These are phyloP conservation scores for Lepidocolaptes lacrymiger DNA, from an alignment of 2,797 vertebrate genomes.

Conservation along the genomic window DNA sequence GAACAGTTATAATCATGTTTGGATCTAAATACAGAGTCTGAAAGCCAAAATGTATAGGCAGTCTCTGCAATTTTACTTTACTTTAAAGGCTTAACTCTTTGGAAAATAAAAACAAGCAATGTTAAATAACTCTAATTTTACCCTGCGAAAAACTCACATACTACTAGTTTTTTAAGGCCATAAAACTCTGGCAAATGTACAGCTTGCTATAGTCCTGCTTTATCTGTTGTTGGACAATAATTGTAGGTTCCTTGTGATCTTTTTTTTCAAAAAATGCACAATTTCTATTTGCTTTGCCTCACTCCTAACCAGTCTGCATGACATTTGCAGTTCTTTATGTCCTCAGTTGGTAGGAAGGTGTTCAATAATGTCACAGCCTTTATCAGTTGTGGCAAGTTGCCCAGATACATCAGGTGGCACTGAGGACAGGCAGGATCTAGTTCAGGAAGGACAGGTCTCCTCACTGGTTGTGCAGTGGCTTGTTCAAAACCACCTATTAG, in stretches of 20 bases:
- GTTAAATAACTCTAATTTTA: background rate
- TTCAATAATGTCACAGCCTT: slow-evolving; percentile 41
- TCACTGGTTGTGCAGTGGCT: background rate
- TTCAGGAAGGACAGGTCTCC: background rate
- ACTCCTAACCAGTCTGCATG: background rate
- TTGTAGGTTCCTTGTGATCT: background rate
- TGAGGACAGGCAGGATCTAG: background rate
- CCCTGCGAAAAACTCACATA: background rate
- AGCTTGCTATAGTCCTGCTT: background rate
- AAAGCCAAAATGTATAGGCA: background rate
- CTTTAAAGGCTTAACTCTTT: background rate
- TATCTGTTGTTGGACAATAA: background rate
- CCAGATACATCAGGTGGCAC: background rate
- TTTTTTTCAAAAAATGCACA: background rate
- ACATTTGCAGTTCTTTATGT: slow-evolving; percentile 6
- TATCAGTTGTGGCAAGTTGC: slow-evolving; percentile 27
- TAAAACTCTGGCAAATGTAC: background rate
- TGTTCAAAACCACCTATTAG: background rate
- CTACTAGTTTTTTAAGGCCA: background rate
- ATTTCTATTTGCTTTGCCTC: background rate
- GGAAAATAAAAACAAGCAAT: background rate
- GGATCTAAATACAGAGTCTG: background rate
- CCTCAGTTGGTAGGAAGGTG: background rate
- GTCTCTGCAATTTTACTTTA: background rate
- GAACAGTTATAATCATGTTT: background rate